Evolutionary conservation across 1,140 invertebrate species (phyloP).

Genomic region (Trypoxylus dichotomus): DNA sequence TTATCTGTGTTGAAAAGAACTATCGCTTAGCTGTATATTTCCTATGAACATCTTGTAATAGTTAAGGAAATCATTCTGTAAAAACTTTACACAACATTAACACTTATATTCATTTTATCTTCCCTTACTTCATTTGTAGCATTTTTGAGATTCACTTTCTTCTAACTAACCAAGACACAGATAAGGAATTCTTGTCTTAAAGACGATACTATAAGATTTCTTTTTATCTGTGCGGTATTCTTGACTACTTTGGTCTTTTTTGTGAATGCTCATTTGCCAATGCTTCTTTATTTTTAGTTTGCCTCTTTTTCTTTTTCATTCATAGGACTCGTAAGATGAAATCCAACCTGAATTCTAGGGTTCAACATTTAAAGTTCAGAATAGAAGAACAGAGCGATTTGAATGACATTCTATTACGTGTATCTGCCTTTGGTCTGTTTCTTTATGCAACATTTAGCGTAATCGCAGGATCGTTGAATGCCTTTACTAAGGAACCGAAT

Average conservation of each 20-base stretch:
- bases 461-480: conserved; percentile 82
- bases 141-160: conserved; percentile 24
- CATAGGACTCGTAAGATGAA: conserved; percentile 42
- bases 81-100: too few relatives aligned
- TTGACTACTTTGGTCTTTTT: too few relatives aligned
- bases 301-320: conserved; percentile 27
- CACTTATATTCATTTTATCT: too few relatives aligned
- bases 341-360: conserved; percentile 61
- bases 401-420: conserved; percentile 86
- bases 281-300: conserved; percentile 41
- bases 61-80: too few relatives aligned
- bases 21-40: too few relatives aligned
- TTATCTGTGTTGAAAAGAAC: too few relatives aligned
- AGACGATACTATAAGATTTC: too few relatives aligned
- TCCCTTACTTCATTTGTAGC: background rate
- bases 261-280: conserved; percentile 32
- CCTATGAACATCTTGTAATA: too few relatives aligned
- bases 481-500: conserved; percentile 83
- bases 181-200: too few relatives aligned
- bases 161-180: background rate
- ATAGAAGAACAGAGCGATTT: conserved; percentile 85
- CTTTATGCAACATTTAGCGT: conserved; percentile 91
- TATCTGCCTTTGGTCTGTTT: conserved; percentile 90
- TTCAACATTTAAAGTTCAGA: conserved; percentile 85
- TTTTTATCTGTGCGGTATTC: too few relatives aligned